A percentile compares a stretch with the other conserved stretches of the same genome.
Conservation (phyloP, 2,113 vertebrate genomes). For the Anas platyrhynchos region DNA sequence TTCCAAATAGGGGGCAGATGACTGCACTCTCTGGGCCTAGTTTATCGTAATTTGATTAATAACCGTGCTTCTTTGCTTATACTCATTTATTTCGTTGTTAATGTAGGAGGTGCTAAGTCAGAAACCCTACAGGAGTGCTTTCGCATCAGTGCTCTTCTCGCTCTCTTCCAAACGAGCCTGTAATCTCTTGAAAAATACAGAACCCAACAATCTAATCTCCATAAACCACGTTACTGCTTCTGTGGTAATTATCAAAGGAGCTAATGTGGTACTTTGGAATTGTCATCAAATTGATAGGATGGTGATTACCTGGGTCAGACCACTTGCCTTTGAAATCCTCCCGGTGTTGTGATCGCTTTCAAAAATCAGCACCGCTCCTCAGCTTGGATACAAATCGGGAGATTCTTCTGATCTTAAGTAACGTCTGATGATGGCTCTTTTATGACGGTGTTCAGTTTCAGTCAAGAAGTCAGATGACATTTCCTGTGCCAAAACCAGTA, state of each 20-base stretch:
- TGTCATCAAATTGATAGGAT: neutral
- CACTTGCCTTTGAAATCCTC: neutral
- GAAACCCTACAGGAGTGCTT: neutral
- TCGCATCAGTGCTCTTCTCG: neutral
- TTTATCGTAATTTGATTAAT: neutral
- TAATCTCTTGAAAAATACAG: neutral
- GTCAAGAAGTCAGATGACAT: slow-evolving; percentile 36
- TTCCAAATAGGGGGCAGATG: neutral
- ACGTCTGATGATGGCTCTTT: neutral
- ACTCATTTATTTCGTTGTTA: neutral
- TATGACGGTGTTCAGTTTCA: slow-evolving; percentile 19
- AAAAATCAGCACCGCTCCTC: neutral
- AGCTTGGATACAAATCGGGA: neutral
- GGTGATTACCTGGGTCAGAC: neutral
- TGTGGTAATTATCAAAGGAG: neutral
- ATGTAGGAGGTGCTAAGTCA: neutral
- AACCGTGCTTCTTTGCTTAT: neutral
- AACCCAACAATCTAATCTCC: neutral
- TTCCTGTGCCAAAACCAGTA: slow-evolving; percentile 37
- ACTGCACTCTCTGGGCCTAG: neutral
- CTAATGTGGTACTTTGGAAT: neutral
- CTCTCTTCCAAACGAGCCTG: neutral
- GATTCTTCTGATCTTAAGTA: slow-evolving; percentile 33
- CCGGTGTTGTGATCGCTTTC: neutral
- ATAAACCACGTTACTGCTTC: neutral